Evolutionary conservation across 2,797 vertebrate species (phyloP).

Genomic region (Luscinia luscinia): DNA sequence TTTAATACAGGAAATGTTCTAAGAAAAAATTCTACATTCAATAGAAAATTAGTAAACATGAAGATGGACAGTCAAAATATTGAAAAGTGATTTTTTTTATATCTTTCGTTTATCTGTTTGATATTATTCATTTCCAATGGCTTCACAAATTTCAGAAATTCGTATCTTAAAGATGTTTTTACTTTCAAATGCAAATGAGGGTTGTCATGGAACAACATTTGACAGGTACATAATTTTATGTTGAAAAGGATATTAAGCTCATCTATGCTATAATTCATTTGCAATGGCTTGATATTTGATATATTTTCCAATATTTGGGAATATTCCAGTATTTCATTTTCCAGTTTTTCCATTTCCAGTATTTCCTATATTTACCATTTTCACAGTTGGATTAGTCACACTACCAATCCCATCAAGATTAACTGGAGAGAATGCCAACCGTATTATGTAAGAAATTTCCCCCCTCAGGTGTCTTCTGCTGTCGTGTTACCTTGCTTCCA

Average conservation of each 20-base stretch:
- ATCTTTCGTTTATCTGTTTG: background rate
- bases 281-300: background rate
- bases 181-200: background rate
- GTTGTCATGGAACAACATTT: background rate
- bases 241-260: background rate
- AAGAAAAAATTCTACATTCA: background rate
- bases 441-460: background rate
- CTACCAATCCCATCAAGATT: background rate
- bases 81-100: rapidly evolving
- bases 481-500: background rate
- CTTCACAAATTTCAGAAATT: background rate
- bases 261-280: background rate
- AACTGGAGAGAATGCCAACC: background rate
- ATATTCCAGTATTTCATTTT: background rate
- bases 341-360: background rate
- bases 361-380: background rate
- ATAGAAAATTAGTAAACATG: background rate
- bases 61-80: background rate
- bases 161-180: background rate
- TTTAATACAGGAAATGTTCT: background rate
- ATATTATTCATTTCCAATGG: background rate
- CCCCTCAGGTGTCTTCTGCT: background rate
- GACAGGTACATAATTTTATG: background rate
- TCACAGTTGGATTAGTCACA: background rate
- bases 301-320: background rate